Base-by-base conservation (phyloP, 2,888 invertebrate genomes). In the Exephanes ischioxanthus region DNA sequence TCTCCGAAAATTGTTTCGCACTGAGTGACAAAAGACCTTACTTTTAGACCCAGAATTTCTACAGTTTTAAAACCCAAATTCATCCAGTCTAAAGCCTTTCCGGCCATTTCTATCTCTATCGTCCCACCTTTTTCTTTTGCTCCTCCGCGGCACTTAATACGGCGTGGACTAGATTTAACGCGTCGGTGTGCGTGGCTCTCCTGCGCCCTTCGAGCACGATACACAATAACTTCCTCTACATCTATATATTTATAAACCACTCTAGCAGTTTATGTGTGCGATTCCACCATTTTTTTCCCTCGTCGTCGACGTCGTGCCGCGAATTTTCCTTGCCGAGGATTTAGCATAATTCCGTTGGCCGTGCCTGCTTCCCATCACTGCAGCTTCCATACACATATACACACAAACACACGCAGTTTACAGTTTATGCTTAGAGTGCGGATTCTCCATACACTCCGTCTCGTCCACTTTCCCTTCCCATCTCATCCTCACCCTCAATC, bases 291-390 rank as follows among this genome's bases (percentile, higher is more conserved):
- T 76, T 76, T 76, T 76, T 76, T 33, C 19, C 48, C 48, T 51
- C 66, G 75, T 51, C 75, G 63, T 89, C 88, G 85, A 89, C 90
- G 89, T 88, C 88, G 90, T 90, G 90, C 88, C 88, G 86, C 88
- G 90, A 91, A 90, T 91, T 91, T 91, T 89, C 89, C 90, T 88
- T 88, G 88, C 87, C 86, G 89, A 87, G 88, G 90, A 91, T 90
- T 90, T 90, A 90, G 89, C 90, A 91, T 91, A 91, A 91, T 91
- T 90, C 88, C 85, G 86, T 88, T 89, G 88, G 88, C 90, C 88
- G 87, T 70, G 85, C 82, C 87, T 37, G 80, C 80, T 79, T 83
- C 72, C 72, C 80, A 67, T 75, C n/a, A 67, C 53, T 61, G 66
- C 5, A 63, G 41, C n/a, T 48, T 14, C 16, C 48, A 55, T 37